phyloP scores from a whole-genome alignment of 2,888 invertebrate genomes.

The Folsomia manolachei region DNA sequence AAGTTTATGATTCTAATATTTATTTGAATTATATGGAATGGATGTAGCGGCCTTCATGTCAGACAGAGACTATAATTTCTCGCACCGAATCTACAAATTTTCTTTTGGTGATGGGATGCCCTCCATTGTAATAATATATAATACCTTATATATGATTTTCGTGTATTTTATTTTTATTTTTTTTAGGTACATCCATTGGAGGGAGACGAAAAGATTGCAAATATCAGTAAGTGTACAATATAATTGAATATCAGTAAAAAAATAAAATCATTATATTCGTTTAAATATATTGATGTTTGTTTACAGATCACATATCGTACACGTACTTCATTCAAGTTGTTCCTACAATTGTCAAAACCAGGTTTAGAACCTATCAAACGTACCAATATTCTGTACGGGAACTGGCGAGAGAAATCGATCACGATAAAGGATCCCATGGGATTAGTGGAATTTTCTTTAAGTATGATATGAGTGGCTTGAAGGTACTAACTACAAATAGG shows the following conservation, averaged over 20 bases:
- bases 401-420: constrained; percentile 72
- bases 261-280: not conserved
- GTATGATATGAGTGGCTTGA: constrained; percentile 88
- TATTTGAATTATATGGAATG: too few species aligned
- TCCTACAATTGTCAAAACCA: constrained; percentile 85
- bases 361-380: constrained; percentile 56
- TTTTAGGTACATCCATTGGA: constrained; percentile 95
- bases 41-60: constrained; percentile 69
- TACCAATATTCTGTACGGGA: constrained; percentile 95
- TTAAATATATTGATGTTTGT: constrained; percentile 41
- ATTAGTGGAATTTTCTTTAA: constrained; percentile 92
- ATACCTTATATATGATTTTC: too few species aligned
- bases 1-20: too few species aligned
- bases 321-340: constrained; percentile 94
- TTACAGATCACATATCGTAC: constrained; percentile 71
- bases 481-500: constrained; percentile 65
- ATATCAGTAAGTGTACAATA: constrained; percentile 59
- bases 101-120: constrained; percentile 84
- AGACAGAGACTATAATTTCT: constrained; percentile 83
- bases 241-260: not conserved
- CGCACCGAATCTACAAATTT: constrained; percentile 89
- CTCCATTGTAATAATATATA: too few species aligned
- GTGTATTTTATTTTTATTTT: too few species aligned
- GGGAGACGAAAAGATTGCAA: constrained; percentile 83
- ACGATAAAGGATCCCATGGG: constrained; percentile 78